Evolutionary conservation across 2,113 vertebrate genomes (phyloP), one percentile per base, ranked within the genome.

Genomic region (Amblyopsis rosae): DNA sequence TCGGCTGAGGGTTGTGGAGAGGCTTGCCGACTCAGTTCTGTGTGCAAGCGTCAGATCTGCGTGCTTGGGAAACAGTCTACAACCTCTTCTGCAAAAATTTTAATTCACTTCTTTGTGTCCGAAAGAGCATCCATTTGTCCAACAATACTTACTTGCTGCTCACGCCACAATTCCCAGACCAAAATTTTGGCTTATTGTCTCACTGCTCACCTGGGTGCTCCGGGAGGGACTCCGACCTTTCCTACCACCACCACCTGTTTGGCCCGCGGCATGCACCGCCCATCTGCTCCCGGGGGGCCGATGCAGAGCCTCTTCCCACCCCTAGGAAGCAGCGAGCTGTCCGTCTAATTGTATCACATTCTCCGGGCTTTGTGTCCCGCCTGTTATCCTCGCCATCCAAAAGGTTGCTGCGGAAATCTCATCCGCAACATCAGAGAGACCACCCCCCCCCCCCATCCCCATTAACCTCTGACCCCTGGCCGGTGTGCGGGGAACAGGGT

Each of bases 271-370:
- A 93, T 90, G 89, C 93, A 26, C 3, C 87, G 90, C 92, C 93
- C 88, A 87, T 92, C 91, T 94, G 93, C 86, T 93, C 86, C 89
- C 26, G 1, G 2, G 26, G 81, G 89, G 92, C 92, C 89, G 89
- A 90, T 85, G 87, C 88, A 79, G 86, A 91, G 79, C 72, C 9
- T 16, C 17, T n/a, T 87, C 76, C 93, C 88, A 89, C 83, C 92
- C 95, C 91, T 91, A 89, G 88, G 84, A 92, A 77, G 13, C 69
- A 74, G 76, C 87, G 80, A 90, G 90, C 90, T 93, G 94, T 95
- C 92, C 90, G 83, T 92, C 93, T 95, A 95, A 97, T 97, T 96
- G 93, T 96, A 96, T 96, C 94, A 95, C 93, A 94, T 95, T 96
- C 94, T 96, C 83, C 92, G 90, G 86, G 93, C 94, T 95, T 95